phyloP scores from a whole-genome alignment of 2,113 vertebrate genomes.

The Rhinolophus sinicus region DNA sequence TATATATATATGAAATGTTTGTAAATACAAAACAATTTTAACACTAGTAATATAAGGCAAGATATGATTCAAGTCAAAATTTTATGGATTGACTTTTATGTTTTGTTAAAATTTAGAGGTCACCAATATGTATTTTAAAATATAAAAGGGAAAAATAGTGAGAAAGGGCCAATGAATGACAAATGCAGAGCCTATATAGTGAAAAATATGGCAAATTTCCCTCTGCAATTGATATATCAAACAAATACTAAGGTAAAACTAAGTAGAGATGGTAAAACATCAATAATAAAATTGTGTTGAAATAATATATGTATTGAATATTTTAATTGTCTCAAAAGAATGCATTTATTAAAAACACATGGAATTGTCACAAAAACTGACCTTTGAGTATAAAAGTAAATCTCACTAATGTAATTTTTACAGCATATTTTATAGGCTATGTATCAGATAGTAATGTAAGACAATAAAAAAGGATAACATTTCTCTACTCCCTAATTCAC shows the following conservation, averaged over 20 bases:
- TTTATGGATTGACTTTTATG: not conserved
- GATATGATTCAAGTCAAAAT: not conserved
- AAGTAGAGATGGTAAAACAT: not conserved
- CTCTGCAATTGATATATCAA: not conserved
- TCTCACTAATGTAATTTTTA: not conserved
- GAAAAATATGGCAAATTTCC: not conserved
- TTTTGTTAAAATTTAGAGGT: not conserved
- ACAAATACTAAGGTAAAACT: not conserved
- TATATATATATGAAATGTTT: not conserved
- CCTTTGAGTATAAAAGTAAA: not conserved
- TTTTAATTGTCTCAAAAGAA: not conserved
- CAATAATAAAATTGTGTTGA: not conserved
- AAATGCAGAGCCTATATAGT: not conserved
- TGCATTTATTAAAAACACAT: not conserved
- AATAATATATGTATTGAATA: not conserved
- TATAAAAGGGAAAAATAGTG: not conserved
- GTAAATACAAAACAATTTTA: not conserved
- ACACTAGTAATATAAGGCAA: not conserved
- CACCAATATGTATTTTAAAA: not conserved
- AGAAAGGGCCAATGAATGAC: not conserved
- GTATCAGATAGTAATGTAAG: not conserved
- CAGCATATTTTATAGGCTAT: not conserved
- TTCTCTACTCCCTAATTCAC: not conserved
- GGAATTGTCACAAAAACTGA: not conserved
- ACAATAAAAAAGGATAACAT: not conserved